These are phyloP conservation scores for Dipus sagitta DNA, from an alignment of 2,797 vertebrate genomes.

Conservation along the genomic window DNA sequence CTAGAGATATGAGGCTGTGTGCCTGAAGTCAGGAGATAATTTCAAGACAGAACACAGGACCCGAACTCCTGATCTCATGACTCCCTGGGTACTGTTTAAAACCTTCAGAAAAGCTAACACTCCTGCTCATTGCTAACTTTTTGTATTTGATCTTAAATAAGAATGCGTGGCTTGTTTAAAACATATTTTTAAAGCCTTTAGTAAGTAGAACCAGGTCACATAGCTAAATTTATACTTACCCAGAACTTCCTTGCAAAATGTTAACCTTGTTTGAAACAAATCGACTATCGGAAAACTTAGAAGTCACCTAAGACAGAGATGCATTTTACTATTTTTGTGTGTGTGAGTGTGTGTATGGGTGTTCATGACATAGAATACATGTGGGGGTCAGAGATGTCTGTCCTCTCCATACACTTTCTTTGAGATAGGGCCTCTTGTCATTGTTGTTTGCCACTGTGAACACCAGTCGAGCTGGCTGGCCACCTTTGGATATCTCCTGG, in stretches of 20 bases:
- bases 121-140: neutral
- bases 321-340: conserved; percentile 4
- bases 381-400: no score
- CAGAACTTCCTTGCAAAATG: conserved; percentile 32
- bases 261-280: conserved; percentile 22
- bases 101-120: neutral
- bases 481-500: no score
- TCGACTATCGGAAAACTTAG: neutral
- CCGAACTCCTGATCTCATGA: neutral
- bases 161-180: conserved; percentile 23
- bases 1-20: neutral
- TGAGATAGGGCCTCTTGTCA: no score
- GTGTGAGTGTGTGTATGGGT: no score
- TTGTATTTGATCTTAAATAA: conserved; percentile 9
- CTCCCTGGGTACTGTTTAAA: neutral
- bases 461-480: no score
- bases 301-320: neutral
- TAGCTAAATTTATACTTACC: conserved; percentile 49
- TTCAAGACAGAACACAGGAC: neutral
- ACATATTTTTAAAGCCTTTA: conserved; percentile 1
- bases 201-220: conserved; percentile 45
- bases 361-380: no score
- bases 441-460: no score
- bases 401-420: no score
- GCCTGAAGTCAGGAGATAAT: neutral